Percentiles rank a stretch among this genome's conserved stretches.
Evolutionary conservation across 2,797 vertebrate species (phyloP).

Genomic region (Orientallactaga sibirica): DNA sequence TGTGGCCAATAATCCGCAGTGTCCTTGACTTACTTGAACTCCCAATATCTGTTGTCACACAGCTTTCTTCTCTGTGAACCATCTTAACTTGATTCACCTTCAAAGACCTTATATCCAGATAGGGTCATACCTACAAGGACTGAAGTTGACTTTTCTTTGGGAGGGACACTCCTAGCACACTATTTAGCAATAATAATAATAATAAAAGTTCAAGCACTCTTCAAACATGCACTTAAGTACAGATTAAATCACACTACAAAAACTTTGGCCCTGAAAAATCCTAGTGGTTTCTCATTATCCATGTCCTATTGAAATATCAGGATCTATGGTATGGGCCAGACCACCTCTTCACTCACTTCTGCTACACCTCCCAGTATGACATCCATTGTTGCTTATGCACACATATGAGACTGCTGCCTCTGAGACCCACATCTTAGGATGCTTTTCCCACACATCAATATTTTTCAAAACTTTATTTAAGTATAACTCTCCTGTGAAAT

Average conservation of each 20-base stretch:
- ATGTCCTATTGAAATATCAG: not conserved
- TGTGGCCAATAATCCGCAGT: not conserved
- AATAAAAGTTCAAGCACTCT: not conserved
- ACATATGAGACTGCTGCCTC: not conserved
- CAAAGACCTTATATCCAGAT: not conserved
- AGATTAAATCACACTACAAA: not conserved
- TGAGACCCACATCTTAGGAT: not conserved
- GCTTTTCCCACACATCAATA: not conserved
- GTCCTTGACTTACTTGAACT: not conserved
- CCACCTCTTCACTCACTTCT: not conserved
- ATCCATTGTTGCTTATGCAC: not conserved
- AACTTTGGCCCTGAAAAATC: not conserved
- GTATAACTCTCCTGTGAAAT: slow-evolving; percentile 14
- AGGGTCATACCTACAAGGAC: not conserved
- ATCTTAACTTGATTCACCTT: not conserved
- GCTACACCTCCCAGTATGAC: not conserved
- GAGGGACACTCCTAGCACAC: accelerated
- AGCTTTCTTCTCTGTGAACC: not conserved
- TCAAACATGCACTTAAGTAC: not conserved
- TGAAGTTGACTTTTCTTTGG: not conserved
- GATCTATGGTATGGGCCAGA: not conserved
- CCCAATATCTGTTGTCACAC: not conserved
- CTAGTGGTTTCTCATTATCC: not conserved
- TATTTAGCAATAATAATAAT: not conserved
- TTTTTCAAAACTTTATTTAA: slow-evolving; percentile 35